Evolutionary conservation across 2,888 invertebrate species (phyloP), one percentile per base, ranked within the genome.

Genomic region (Teinopalpus imperialis): DNA sequence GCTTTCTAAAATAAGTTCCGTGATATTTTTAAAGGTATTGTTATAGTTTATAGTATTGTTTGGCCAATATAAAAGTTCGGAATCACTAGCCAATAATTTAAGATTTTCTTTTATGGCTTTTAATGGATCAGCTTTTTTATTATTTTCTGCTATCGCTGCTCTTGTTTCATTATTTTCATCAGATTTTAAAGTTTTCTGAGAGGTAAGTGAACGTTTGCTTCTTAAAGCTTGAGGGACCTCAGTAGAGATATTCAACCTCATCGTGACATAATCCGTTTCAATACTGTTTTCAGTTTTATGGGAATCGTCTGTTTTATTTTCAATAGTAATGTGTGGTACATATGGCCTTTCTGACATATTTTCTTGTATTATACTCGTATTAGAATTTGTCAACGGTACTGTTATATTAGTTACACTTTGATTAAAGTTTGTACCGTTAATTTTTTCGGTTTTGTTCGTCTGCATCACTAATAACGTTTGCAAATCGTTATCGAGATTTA

Each of bases 51-150:
- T 60, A 12, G 50, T 43, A 40, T 59, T 56, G 42, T 50, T 68
- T n/a, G 87, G 82, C 87, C 87, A 88, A 49, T 74, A 78, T 20
- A 80, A 57, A 54, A 88, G 60, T 51, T 82, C 81, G 7, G 59
- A 54, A 24, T 81, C 78, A 5, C 52, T 54, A 32, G 62, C 42
- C 10, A 66, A 21, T 18, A 29, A 49, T 61, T 74, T 81, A n/a
- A 65, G 72, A 3, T 24, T 39, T 24, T 53, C 53, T 34, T 51
- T 59, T 45, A 49, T 66, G 36, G 56, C 49, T 55, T 56, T 58
- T 27, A 48, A 37, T 31, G 41, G 49, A 31, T 41, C 24, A 9
- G 24, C 16, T 37, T 36, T 27, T 21, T 36, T 23, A 16, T 49
- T 44, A 8, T 39, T 10, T 10, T 53, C 43, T 13, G 21, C n/a